These are phyloP conservation scores for Spheniscus humboldti DNA, from an alignment of 2,797 vertebrate genomes.

Conservation along the genomic window DNA sequence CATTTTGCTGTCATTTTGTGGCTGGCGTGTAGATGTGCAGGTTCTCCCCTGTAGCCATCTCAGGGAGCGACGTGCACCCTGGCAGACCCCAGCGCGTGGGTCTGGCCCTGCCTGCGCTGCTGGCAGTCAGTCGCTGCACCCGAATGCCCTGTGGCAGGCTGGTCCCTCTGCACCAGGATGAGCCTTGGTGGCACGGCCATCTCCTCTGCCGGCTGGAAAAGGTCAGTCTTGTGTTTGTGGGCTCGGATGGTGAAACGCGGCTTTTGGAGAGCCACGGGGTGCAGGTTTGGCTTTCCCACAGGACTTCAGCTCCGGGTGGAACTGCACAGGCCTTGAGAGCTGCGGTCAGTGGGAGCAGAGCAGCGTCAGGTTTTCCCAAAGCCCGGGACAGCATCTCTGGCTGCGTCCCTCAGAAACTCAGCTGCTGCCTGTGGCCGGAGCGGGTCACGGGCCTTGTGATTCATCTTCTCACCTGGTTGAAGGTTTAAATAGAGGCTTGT, in stretches of 20 bases:
- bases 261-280: background rate
- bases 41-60: background rate
- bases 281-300: background rate
- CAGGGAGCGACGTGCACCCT: background rate
- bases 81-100: background rate
- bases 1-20: background rate
- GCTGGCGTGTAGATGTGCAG: too few relatives aligned
- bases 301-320: background rate
- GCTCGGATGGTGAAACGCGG: background rate
- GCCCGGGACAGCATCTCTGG: background rate
- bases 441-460: rapidly evolving
- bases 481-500: background rate
- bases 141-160: rapidly evolving
- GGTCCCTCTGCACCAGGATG: background rate
- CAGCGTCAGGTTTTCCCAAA: background rate
- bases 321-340: background rate
- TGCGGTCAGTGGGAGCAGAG: rapidly evolving
- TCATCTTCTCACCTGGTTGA: background rate
- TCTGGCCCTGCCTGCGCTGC: background rate
- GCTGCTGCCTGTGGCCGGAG: background rate
- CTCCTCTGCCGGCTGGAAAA: background rate
- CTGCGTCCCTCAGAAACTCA: background rate
- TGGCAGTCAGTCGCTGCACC: too few relatives aligned
- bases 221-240: background rate
- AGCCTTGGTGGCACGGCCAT: rapidly evolving